Evolutionary conservation across 2,888 invertebrate species (phyloP).

Genomic region (Dexiosoma caninum): DNA sequence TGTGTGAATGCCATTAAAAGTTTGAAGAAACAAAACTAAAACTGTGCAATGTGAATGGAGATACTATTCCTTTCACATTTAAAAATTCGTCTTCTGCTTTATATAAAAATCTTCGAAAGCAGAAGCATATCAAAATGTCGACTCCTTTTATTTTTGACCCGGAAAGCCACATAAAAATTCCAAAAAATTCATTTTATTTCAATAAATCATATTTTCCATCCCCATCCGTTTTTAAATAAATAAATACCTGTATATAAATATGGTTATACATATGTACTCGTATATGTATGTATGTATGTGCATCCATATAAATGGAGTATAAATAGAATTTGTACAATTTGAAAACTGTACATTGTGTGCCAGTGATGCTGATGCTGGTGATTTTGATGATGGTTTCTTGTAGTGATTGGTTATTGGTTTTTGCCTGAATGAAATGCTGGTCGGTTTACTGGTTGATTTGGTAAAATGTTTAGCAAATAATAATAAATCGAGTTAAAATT

Average conservation of each 20-base stretch:
- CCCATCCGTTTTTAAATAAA: neutral
- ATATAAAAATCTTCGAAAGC: no score
- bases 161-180: no score
- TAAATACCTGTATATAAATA: neutral
- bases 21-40: no score
- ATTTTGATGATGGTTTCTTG: neutral
- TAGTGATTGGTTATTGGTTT: conserved; percentile 1
- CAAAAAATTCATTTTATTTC: no score
- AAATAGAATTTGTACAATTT: conserved; percentile 57
- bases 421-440: conserved; percentile 20
- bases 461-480: conserved; percentile 46
- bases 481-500: conserved; percentile 47
- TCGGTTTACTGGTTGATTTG: conserved; percentile 12
- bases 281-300: neutral
- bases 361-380: neutral
- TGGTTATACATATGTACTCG: neutral
- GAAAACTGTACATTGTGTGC: conserved; percentile 37
- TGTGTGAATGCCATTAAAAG: no score
- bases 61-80: no score
- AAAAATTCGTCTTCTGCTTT: no score
- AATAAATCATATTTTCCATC: neutral
- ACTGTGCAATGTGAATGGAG: no score
- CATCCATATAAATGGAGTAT: neutral
- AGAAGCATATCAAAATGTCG: no score
- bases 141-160: no score